A percentile compares a stretch with the other conserved stretches of the same genome.
Evolutionary conservation across 2,888 invertebrate genomes (phyloP).

Genomic region (Drosophila melanosoma): DNA sequence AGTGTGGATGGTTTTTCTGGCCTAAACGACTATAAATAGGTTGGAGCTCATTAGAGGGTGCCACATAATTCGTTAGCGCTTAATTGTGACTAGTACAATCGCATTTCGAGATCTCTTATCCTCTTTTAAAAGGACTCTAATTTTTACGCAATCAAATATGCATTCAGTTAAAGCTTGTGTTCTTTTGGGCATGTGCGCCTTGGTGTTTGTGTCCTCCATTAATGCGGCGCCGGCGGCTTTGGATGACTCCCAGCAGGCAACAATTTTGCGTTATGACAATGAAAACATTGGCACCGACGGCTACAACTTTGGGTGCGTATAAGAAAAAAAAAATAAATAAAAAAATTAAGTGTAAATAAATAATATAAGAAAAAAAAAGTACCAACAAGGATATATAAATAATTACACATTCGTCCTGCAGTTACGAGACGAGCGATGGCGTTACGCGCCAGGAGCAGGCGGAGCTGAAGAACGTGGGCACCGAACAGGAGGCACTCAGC

Average conservation of each 20-base stretch:
- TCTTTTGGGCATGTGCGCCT: slow-evolving; percentile 61
- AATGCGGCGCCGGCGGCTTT: slow-evolving; percentile 75
- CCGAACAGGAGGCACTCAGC: slow-evolving; percentile 85
- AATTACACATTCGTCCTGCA: slow-evolving; percentile 23
- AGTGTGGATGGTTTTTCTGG: slow-evolving; percentile 21
- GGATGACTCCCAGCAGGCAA: slow-evolving; percentile 85
- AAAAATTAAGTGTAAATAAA: not conserved
- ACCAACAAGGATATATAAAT: not conserved
- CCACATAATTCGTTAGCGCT: slow-evolving; percentile 61
- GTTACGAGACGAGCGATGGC: slow-evolving; percentile 85
- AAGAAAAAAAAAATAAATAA: too few relatives aligned
- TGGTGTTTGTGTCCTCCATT: slow-evolving; percentile 60
- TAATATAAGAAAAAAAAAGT: too few relatives aligned
- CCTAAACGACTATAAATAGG: slow-evolving; percentile 65
- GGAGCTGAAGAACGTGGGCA: slow-evolving; percentile 84
- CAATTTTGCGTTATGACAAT: slow-evolving; percentile 87
- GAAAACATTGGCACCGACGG: slow-evolving; percentile 84
- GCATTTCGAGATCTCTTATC: slow-evolving; percentile 28
- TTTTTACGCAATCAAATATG: slow-evolving; percentile 59
- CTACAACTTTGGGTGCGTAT: slow-evolving; percentile 79
- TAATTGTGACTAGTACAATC: slow-evolving; percentile 68
- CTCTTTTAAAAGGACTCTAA: not conserved
- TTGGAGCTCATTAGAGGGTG: slow-evolving; percentile 51
- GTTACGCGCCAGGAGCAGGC: slow-evolving; percentile 84
- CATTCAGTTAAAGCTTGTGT: slow-evolving; percentile 62